Base-by-base conservation (phyloP, 2,888 invertebrate species). In the Meteorus colon region DNA sequence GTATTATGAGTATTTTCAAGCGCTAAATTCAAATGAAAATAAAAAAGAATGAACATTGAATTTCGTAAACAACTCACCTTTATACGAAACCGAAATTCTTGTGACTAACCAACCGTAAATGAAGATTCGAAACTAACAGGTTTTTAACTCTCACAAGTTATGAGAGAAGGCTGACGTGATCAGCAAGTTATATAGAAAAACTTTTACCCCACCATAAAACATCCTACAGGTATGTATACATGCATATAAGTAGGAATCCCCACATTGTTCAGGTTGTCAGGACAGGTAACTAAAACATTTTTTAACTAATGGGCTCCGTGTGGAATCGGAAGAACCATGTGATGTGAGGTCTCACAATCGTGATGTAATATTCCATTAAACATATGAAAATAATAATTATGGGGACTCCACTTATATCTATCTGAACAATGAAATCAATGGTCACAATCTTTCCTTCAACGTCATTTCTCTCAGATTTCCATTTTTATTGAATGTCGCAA, bases 151-250 rank as follows among this genome's bases (percentile, higher is more conserved):
- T 62, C 41, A 45, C 31, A 71, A 70, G 65, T 65, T 66, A 75
- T 75, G 71, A 70, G 75, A 71, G 55, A 66, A 75, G 37, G 66
- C 37, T 71, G 70, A 31, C 51, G 75, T 45, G 71, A 75, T 65
- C 70, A 66, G 63, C 75, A 66, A 66, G 65, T 75, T 75, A 71
- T 75, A 75, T 75, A 75, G 75, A 75, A 70, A 66, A 62, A n/a
- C 41, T 59, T 37, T 37, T 16, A 24, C 60, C 70, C 70, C 70
- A 70, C 70, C 70, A 70, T 41, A 31, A 27, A 3, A 24, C 31
- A 24, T 59, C 24, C 16, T 24, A 41, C 41, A 24, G 59, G 34
- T 0, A 24, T 55, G 19, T n/a, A 19, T 55, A 55, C n/a, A 55
- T 19, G 19, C 55, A 55, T 55, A 55, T 5, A 55, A 2, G 4